Evolutionary conservation across 2,888 invertebrate species (phyloP), one percentile per base, ranked within the genome.

Genomic region (Hedya salicella): DNA sequence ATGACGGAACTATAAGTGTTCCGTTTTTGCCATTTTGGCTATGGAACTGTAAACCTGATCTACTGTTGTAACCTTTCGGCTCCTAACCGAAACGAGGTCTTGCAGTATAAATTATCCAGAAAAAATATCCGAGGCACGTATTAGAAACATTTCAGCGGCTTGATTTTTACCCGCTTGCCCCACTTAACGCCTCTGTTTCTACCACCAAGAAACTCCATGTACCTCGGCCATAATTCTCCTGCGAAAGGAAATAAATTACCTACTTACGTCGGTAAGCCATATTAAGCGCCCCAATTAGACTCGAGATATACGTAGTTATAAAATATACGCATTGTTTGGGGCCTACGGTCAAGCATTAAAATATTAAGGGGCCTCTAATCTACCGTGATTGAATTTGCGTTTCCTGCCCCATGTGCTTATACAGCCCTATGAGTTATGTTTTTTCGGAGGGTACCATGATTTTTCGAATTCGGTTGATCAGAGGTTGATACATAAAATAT

Each of bases 211-310:
- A 54, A 52, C 65, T n/a, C n/a, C 78, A 78, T 78, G 81, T 81
- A 76, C 71, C 79, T 74, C 70, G 70, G 68, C 75, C 82, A 81
- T 83, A 78, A 81, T 86, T 83, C 83, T 81, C 76, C 80, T 75
- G 69, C 82, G 77, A 81, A 83, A 82, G 81, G 86, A 87, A 85
- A 91, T 91, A 91, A 91, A 91, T 91, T 86, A 91, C 87, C 81
- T 85, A 90, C 91, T 91, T 91, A 91, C 88, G 85, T 86, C 86
- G 85, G 87, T 90, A 90, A 91, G 91, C 91, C 89, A 88, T 90
- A 91, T 89, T 88, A 91, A 88, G 87, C 88, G 90, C 91, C 91
- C 91, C 91, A 92, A 92, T 91, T 92, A 92, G 89, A 84, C 81
- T 80, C 86, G 81, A 86, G 87, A 88, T 89, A 90, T 83, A 62